Conservation (phyloP, 2,888 invertebrate genomes). For the Pyrrhia umbra region DNA sequence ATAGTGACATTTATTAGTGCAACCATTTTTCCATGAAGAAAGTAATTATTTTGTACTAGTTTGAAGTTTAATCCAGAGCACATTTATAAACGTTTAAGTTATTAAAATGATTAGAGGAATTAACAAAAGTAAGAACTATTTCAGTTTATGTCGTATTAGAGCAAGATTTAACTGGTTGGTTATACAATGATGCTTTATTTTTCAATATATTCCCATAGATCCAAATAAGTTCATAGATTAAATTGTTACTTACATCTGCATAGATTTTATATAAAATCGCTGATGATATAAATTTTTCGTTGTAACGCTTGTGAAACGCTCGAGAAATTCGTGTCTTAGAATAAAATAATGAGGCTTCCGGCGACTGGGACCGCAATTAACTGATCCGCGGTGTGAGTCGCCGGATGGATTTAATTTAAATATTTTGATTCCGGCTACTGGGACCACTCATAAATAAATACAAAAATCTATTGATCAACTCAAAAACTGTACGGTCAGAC, state of each 20-base stretch:
- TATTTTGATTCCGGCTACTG: no score
- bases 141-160: not conserved
- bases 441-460: no score
- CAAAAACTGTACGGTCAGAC: no score
- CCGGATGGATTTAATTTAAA: no score
- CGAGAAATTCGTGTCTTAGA: no score
- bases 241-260: not conserved
- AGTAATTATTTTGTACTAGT: not conserved
- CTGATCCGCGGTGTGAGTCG: no score
- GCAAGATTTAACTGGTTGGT: not conserved
- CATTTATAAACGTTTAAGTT: not conserved
- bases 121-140: not conserved
- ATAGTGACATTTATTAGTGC: not conserved
- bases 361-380: no score
- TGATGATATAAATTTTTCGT: no score
- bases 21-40: not conserved
- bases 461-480: no score
- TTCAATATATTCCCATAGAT: not conserved
- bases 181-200: slow-evolving; percentile 4
- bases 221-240: not conserved
- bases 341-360: no score
- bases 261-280: no score
- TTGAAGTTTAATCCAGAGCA: not conserved
- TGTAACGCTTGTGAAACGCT: no score
- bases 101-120: not conserved